Evolutionary conservation across 1,140 invertebrate species (phyloP).

Genomic region (Vanessa tameamea): DNA sequence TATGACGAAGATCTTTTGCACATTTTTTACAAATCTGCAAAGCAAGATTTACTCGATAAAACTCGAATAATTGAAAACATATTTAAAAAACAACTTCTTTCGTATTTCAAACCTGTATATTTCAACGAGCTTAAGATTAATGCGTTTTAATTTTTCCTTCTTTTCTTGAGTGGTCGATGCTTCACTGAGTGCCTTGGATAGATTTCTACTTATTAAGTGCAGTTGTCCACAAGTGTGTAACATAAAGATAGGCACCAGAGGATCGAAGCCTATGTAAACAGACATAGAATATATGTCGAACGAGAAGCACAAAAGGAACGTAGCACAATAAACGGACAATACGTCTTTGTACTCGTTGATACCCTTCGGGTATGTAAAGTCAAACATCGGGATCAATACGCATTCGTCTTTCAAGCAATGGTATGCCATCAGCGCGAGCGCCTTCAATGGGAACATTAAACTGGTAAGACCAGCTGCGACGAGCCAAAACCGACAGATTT

Average conservation of each 20-base stretch:
- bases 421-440: conserved; percentile 41
- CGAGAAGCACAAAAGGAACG: conserved; percentile 38
- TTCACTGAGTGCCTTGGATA: conserved; percentile 37
- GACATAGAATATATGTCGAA: conserved; percentile 40
- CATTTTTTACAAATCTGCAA: conserved; percentile 21
- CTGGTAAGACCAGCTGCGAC: conserved; percentile 12
- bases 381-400: conserved; percentile 45
- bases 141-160: conserved; percentile 37
- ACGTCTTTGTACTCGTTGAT: conserved; percentile 45
- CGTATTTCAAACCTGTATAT: conserved; percentile 46
- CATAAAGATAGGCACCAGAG: conserved; percentile 52
- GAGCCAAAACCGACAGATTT: conserved; percentile 45
- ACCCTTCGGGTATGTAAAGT: conserved; percentile 47
- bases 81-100: neutral
- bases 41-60: neutral
- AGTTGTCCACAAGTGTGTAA: conserved; percentile 51
- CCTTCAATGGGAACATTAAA: conserved; percentile 43
- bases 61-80: neutral
- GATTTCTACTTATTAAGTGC: conserved; percentile 38
- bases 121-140: conserved; percentile 49
- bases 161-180: conserved; percentile 11
- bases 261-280: conserved; percentile 45
- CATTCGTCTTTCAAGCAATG: conserved; percentile 41
- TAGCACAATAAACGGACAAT: conserved; percentile 10
- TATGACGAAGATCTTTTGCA: conserved; percentile 46